Evolutionary conservation across 2,797 vertebrate genomes (phyloP).

Genomic region (Vireo griseus): DNA sequence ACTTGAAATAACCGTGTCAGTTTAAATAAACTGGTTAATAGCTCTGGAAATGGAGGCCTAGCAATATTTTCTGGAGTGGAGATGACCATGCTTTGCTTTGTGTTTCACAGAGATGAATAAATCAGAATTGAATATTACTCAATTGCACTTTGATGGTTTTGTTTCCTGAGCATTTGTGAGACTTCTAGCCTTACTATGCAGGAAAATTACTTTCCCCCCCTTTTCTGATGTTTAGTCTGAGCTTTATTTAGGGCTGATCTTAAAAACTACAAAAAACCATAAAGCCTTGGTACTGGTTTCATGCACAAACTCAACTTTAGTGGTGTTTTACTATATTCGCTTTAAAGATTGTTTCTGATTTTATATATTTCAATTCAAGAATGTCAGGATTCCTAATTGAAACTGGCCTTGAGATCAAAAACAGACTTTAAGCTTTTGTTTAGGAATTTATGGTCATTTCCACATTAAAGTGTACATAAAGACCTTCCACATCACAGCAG

Average conservation of each 20-base stretch:
- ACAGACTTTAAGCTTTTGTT: neutral
- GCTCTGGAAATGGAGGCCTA: neutral
- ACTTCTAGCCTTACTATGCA: neutral
- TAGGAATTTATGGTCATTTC: neutral
- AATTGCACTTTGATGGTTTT: neutral
- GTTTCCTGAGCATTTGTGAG: neutral
- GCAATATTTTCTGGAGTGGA: neutral
- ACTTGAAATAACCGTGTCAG: neutral
- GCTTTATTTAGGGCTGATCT: neutral
- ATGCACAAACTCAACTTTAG: too few species aligned
- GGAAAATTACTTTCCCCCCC: neutral
- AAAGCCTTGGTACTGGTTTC: neutral
- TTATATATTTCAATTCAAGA: neutral
- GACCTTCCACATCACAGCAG: neutral
- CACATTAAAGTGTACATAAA: rapidly evolving
- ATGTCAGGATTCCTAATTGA: neutral
- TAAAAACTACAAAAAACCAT: neutral
- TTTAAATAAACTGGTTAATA: neutral
- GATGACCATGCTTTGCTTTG: neutral
- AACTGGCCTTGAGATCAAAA: neutral
- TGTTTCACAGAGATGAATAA: neutral
- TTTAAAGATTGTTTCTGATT: neutral
- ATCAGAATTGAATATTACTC: neutral
- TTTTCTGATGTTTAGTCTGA: neutral
- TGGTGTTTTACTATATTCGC: neutral